phyloP scores from a whole-genome alignment of 2,797 vertebrate species.

The Alca torda region DNA sequence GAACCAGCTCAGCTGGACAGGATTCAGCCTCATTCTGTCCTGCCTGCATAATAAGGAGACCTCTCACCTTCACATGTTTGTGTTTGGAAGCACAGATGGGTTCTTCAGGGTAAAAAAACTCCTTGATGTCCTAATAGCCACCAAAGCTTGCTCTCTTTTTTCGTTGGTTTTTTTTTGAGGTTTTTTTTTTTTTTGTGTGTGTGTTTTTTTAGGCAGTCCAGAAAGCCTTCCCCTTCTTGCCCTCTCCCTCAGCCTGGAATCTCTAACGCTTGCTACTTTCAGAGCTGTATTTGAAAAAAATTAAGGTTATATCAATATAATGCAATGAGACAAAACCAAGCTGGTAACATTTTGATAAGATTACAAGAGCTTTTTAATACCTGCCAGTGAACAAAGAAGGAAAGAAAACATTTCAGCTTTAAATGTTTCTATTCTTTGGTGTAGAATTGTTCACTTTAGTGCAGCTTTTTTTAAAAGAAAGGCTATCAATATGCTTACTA shows the following conservation, averaged over 20 bases:
- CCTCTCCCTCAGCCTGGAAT: neutral
- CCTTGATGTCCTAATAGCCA: neutral
- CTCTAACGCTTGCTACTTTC: neutral
- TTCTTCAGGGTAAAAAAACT: neutral
- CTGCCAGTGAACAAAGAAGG: neutral
- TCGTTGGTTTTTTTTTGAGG: neutral
- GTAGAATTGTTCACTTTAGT: neutral
- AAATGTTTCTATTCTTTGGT: neutral
- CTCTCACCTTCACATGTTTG: neutral
- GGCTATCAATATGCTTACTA: neutral
- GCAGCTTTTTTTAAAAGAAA: neutral
- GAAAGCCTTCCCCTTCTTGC: neutral
- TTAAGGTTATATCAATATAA: neutral
- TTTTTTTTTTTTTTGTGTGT: no score
- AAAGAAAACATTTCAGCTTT: neutral
- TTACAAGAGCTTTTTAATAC: neutral
- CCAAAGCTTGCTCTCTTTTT: neutral
- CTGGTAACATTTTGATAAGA: neutral
- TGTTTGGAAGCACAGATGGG: neutral
- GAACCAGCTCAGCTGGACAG: neutral
- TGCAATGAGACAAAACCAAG: neutral
- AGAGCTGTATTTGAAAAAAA: neutral
- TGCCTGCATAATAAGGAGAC: constrained; percentile 21
- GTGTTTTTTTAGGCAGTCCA: neutral
- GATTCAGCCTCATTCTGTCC: neutral